Conservation (phyloP, 2,113 vertebrate genomes). For the Uropsilus gracilis region DNA sequence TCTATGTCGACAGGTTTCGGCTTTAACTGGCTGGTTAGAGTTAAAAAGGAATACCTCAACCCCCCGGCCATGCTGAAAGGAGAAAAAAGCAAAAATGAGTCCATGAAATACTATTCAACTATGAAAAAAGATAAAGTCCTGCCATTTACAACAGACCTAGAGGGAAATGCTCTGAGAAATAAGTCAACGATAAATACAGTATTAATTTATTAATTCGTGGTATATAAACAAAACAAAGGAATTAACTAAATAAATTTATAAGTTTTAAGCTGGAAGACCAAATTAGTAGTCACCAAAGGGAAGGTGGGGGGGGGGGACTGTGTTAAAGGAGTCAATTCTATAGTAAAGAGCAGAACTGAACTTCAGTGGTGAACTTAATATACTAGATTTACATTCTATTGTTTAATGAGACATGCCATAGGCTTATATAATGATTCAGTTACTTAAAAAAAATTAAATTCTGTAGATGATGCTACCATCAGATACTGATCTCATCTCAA, state of each 20-base stretch:
- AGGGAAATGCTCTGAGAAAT: background rate
- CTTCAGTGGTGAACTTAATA: background rate
- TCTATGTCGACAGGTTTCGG: slow-evolving; percentile 77
- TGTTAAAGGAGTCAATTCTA: background rate
- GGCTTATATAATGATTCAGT: background rate
- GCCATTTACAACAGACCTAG: background rate
- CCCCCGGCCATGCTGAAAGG: slow-evolving; percentile 92
- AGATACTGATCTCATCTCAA: background rate
- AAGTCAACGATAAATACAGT: background rate
- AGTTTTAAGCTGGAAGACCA: background rate
- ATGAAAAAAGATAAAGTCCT: background rate
- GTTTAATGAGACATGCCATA: background rate
- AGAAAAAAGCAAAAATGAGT: background rate
- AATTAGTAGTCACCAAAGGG: background rate
- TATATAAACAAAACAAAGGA: no score
- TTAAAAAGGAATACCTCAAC: slow-evolving; percentile 91
- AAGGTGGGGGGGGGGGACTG: background rate
- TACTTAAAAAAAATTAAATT: background rate
- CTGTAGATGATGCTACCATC: background rate
- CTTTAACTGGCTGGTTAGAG: slow-evolving; percentile 81
- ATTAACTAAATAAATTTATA: background rate
- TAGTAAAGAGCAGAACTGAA: background rate
- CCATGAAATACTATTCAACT: background rate
- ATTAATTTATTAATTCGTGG: background rate
- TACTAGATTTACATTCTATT: background rate